Evolutionary conservation across 2,888 invertebrate species (phyloP).

Genomic region (Masnerella sp.): DNA sequence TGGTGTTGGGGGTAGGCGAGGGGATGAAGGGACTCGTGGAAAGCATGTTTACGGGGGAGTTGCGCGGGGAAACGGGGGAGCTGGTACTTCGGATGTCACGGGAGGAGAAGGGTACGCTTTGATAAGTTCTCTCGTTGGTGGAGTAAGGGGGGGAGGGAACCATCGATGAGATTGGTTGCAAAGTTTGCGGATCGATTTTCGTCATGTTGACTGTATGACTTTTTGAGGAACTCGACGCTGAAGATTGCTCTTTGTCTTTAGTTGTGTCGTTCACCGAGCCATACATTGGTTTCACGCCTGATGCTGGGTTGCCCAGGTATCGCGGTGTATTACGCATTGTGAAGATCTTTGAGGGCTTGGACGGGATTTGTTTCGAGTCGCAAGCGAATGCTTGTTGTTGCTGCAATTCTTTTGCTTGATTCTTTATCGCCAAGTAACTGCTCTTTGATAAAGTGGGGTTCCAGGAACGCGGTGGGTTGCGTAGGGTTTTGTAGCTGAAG

Average conservation of each 20-base stretch:
- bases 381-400: constrained; percentile 60
- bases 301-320: constrained; percentile 80
- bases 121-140: constrained; percentile 70
- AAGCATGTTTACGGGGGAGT: constrained; percentile 75
- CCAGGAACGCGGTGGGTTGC: constrained; percentile 82
- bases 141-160: constrained; percentile 72
- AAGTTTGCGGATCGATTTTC: constrained; percentile 81
- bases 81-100: constrained; percentile 69
- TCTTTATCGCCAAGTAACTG: constrained; percentile 74
- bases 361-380: constrained; percentile 69
- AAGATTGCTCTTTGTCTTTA: constrained; percentile 58
- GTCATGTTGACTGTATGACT: constrained; percentile 71
- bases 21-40: constrained; percentile 77
- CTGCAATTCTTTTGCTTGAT: constrained; percentile 72
- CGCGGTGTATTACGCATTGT: constrained; percentile 80
- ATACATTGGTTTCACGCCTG: constrained; percentile 82
- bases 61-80: constrained; percentile 73
- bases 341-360: constrained; percentile 80
- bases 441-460: constrained; percentile 81
- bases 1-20: constrained; percentile 75
- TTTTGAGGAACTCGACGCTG: constrained; percentile 51
- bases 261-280: constrained; percentile 77
- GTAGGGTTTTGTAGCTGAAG: constrained; percentile 80
- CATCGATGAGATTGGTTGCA: constrained; percentile 77
- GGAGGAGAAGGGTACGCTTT: constrained; percentile 68